Evolutionary conservation across 2,113 vertebrate genomes (phyloP), one percentile per base, ranked within the genome.

Genomic region (Aleadryas rufinucha): DNA sequence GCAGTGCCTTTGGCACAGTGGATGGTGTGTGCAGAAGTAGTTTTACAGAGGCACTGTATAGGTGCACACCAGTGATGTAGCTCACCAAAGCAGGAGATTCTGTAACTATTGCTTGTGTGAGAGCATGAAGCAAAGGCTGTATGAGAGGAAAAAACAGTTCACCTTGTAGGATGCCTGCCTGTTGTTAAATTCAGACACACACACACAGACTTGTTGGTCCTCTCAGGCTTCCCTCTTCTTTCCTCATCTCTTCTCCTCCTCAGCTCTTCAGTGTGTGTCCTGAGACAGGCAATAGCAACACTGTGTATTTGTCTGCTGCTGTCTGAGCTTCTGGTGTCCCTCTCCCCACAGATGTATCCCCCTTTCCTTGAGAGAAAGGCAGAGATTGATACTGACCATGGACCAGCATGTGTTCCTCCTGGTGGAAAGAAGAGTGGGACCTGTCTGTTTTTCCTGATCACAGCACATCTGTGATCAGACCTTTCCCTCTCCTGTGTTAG

Each of bases 391-490:
- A 30, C 18, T 54, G 37, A 37, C 35, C 9, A 10, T 14, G 24
- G 42, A 18, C 39, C 1, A 5, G 39, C 33, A 15, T 16, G 31
- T 65, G 18, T 10, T 78, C 54, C 63, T 84, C 2, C 0, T 24
- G 41, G 15, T 71, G 49, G n/a, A 79, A 84, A 70, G 52, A 63
- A 52, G 30, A 78, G 13, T 79, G 28, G 24, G 42, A 79, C 8
- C 5, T 7, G 8, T 37, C 60, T 65, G 9, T 45, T 47, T 59
- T 63, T 28, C 2, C 1, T 53, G n/a, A 53, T 52, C 31, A 31
- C 22, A 56, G 20, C 22, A 9, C 0, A 1, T 41, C 37, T 76
- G 1, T 42, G 52, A 16, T 63, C 1, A 4, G 21, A 76, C 24
- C 23, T 79, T 84, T 57, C 30, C 23, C 17, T 84, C 37, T 56